A percentile compares a stretch with the other conserved stretches of the same genome.
phyloP scores from a whole-genome alignment of 2,888 invertebrate species.

The Ganaspis brasiliensis region DNA sequence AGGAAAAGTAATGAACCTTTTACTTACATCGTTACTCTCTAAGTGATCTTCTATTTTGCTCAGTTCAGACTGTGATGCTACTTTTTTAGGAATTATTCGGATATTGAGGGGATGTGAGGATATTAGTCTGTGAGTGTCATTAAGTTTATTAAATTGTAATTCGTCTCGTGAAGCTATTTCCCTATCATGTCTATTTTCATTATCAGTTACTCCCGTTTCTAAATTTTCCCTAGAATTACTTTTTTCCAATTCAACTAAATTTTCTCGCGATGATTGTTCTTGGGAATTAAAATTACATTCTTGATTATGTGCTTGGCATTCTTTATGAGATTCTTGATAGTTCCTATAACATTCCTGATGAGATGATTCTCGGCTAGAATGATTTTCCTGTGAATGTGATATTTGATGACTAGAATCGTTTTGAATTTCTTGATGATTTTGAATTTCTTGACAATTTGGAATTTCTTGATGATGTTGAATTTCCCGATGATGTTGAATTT shows the following conservation, averaged over 20 bases:
- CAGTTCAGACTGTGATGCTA: slow-evolving; percentile 31
- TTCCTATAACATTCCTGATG: neutral
- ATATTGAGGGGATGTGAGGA: slow-evolving; percentile 24
- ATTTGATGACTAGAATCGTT: neutral
- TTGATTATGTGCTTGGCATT: neutral
- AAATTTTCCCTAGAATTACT: slow-evolving; percentile 1
- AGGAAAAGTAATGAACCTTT: slow-evolving; percentile 66
- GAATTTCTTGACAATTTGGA: neutral
- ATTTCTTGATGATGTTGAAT: neutral
- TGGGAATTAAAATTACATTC: neutral
- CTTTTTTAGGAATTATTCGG: slow-evolving; percentile 33
- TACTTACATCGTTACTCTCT: slow-evolving; percentile 74
- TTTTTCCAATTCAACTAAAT: slow-evolving; percentile 35
- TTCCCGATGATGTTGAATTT: neutral
- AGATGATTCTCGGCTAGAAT: neutral
- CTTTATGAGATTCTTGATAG: neutral
- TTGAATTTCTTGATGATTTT: neutral
- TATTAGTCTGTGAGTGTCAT: slow-evolving; percentile 5
- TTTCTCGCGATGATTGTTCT: slow-evolving; percentile 58
- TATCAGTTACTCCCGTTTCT: neutral
- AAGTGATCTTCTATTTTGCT: slow-evolving; percentile 61
- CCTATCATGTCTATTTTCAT: neutral
- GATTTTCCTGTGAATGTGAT: neutral
- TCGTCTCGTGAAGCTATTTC: neutral
- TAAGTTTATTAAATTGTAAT: slow-evolving; percentile 13